phyloP scores from a whole-genome alignment of 2,113 vertebrate genomes.

The Phasianus colchicus region DNA sequence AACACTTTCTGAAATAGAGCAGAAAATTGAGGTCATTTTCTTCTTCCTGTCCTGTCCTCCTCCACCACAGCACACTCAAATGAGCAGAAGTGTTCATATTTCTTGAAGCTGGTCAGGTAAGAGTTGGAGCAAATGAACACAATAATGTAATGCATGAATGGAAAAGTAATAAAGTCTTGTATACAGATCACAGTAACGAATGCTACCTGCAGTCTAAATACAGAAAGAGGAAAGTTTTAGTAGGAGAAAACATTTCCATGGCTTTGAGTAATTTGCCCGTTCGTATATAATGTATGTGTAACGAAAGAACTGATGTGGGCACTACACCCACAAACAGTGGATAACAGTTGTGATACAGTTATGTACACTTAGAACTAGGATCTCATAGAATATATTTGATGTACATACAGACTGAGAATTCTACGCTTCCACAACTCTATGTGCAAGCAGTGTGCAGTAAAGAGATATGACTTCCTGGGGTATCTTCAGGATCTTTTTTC shows the following conservation, averaged over 20 bases:
- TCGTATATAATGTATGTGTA: not conserved
- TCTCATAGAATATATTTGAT: not conserved
- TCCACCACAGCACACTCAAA: not conserved
- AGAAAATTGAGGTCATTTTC: not conserved
- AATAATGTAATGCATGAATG: not conserved
- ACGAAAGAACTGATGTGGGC: not conserved
- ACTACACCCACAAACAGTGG: not conserved
- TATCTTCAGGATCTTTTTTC: not conserved
- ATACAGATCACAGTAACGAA: not conserved
- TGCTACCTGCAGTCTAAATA: not conserved
- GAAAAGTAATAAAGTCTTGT: not conserved
- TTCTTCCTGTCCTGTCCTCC: not conserved
- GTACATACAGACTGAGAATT: not conserved
- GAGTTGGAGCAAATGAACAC: not conserved
- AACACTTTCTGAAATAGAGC: conserved; percentile 21
- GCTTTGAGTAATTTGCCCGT: not conserved
- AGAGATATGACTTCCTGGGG: not conserved
- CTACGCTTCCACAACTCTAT: not conserved
- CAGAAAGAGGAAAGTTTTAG: not conserved
- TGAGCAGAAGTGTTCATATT: not conserved
- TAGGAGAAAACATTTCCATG: not conserved
- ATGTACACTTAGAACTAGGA: not conserved
- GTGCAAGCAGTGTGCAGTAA: not conserved
- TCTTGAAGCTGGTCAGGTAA: not conserved
- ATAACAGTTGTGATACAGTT: not conserved